A percentile compares a stretch with the other conserved stretches of the same genome.
phyloP scores from a whole-genome alignment of 2,797 vertebrate species.

The Lepilemur ruficaudatus region DNA sequence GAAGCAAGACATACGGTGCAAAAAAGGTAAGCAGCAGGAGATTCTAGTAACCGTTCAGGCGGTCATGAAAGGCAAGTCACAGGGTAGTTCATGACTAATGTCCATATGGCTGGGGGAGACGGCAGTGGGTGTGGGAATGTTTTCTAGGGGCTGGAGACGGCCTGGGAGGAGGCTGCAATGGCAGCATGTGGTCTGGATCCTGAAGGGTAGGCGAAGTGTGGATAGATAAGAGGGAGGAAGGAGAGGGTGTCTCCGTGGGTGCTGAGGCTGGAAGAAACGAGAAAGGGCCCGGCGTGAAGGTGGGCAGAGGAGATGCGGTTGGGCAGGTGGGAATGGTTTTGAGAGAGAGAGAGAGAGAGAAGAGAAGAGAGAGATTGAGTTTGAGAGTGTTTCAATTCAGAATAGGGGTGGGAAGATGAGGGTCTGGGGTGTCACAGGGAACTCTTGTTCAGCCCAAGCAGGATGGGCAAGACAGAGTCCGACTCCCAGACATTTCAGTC shows the following conservation, averaged over 20 bases:
- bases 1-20: neutral
- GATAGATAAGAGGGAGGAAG: neutral
- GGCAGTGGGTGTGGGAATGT: neutral
- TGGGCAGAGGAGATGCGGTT: neutral
- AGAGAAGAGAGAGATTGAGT: too few species aligned
- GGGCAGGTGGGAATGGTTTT: neutral
- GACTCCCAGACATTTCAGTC: neutral
- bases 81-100: slow-evolving; percentile 44
- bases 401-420: neutral
- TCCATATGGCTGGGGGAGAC: neutral
- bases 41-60: neutral
- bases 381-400: neutral
- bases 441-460: neutral
- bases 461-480: neutral
- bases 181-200: neutral
- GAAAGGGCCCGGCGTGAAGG: neutral
- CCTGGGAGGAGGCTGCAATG: neutral
- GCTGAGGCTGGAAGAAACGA: neutral
- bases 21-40: neutral
- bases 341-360: neutral
- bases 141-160: neutral
- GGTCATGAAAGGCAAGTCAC: neutral
- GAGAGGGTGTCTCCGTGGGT: neutral
- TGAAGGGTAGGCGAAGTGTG: neutral
- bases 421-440: neutral